Evolutionary conservation across 2,888 invertebrate species (phyloP).

Genomic region (Phaonia tiefii): DNA sequence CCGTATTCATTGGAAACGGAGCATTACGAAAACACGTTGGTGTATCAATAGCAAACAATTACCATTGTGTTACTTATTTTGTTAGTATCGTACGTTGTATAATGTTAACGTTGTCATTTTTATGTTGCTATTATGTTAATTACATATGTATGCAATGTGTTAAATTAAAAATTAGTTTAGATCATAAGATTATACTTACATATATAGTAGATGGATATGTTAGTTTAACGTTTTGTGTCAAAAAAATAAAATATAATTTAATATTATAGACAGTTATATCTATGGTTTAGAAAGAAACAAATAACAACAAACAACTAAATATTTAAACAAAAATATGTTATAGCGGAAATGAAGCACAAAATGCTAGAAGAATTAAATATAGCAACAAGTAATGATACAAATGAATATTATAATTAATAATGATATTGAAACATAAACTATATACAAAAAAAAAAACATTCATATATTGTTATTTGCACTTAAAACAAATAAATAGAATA

Average conservation of each 20-base stretch:
- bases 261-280: background rate
- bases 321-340: background rate
- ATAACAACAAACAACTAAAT: background rate
- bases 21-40: too few relatives aligned
- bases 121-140: background rate
- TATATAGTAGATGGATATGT: too few relatives aligned
- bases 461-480: constrained; percentile 69
- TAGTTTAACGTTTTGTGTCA: too few relatives aligned
- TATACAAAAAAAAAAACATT: constrained; percentile 44
- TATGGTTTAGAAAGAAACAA: constrained; percentile 19
- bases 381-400: constrained; percentile 36
- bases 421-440: constrained; percentile 42
- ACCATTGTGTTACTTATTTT: too few relatives aligned
- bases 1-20: too few relatives aligned
- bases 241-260: background rate
- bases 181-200: too few relatives aligned
- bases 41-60: too few relatives aligned
- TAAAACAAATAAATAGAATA: constrained; percentile 56
- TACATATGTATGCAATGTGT: too few relatives aligned
- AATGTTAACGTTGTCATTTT: background rate
- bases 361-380: constrained; percentile 31
- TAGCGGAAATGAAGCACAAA: constrained; percentile 22
- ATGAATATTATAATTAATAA: constrained; percentile 24
- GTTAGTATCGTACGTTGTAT: background rate
- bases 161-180: too few relatives aligned